Evolutionary conservation across 2,888 invertebrate species (phyloP).

Genomic region (Micropterix aruncella): DNA sequence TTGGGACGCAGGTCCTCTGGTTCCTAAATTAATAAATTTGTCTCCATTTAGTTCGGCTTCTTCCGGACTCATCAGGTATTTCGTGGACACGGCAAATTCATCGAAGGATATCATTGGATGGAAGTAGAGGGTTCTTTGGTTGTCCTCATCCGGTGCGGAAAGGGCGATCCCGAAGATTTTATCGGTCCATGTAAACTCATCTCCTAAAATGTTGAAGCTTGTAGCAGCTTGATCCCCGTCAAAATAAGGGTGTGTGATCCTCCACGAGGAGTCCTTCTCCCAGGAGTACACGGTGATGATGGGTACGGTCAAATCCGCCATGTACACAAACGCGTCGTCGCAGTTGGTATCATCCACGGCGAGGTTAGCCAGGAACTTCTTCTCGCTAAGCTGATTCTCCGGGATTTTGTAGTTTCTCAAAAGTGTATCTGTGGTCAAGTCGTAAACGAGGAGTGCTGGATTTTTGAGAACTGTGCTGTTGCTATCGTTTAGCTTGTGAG

Average conservation of each 20-base stretch:
- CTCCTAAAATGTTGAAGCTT: conserved; percentile 55
- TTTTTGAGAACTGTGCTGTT: conserved; percentile 35
- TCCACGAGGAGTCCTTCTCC: conserved; percentile 57
- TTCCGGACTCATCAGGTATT: conserved; percentile 45
- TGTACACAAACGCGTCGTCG: conserved; percentile 56
- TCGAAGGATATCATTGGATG: conserved; percentile 65
- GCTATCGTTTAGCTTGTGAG: conserved; percentile 36
- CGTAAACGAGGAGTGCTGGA: conserved; percentile 55
- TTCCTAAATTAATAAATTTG: conserved; percentile 52
- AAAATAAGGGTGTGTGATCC: conserved; percentile 56
- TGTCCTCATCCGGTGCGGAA: conserved; percentile 46
- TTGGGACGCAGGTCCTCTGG: conserved; percentile 56
- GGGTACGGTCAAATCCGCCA: conserved; percentile 54
- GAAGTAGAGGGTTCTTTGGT: conserved; percentile 61
- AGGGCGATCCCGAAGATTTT: conserved; percentile 63
- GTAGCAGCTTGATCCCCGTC: conserved; percentile 58
- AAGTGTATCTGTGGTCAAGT: conserved; percentile 53
- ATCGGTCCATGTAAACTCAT: conserved; percentile 61
- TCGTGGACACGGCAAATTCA: conserved; percentile 62
- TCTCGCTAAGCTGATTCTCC: conserved; percentile 44
- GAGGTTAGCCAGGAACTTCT: conserved; percentile 62
- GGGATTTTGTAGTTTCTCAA: conserved; percentile 54
- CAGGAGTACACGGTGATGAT: conserved; percentile 65
- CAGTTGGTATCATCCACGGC: conserved; percentile 64
- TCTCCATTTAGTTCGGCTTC: conserved; percentile 40